Evolutionary conservation across 37 sponge, comb jelly and placozoan genomes (phyloP).

Genomic region (Trichoplax adhaerens): DNA sequence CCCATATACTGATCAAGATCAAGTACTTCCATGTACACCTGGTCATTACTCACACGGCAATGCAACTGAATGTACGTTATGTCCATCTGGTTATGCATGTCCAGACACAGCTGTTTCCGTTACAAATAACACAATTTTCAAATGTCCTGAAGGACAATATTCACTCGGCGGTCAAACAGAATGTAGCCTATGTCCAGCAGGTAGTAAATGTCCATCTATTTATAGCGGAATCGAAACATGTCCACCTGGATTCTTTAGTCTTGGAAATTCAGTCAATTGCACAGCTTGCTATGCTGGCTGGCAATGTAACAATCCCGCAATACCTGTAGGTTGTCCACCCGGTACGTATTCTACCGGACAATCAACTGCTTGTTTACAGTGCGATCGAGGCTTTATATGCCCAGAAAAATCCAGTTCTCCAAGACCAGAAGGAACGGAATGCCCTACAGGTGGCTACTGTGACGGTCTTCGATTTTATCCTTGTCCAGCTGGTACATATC

Average conservation of each 20-base stretch:
- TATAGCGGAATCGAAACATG: not conserved
- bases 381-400: not conserved
- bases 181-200: conserved; percentile 10
- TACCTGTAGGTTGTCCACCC: conserved; percentile 4
- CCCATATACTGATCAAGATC: conserved; percentile 3
- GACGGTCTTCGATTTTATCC: conserved; percentile 20
- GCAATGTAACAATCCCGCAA: conserved; percentile 9
- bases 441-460: conserved; percentile 18
- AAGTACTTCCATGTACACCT: not conserved
- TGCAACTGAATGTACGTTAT: conserved; percentile 4
- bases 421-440: conserved; percentile 10
- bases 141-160: conserved; percentile 4
- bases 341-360: conserved; percentile 15
- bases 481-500: conserved; percentile 23
- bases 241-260: conserved; percentile 10
- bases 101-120: not conserved
- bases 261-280: not conserved
- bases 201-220: not conserved
- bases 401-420: not conserved
- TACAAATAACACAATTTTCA: not conserved
- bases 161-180: conserved; percentile 7
- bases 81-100: conserved; percentile 11
- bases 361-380: not conserved
- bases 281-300: conserved; percentile 3
- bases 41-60: not conserved